Evolutionary conservation across 2,888 invertebrate genomes (phyloP).

Genomic region (Orthosia cruda): DNA sequence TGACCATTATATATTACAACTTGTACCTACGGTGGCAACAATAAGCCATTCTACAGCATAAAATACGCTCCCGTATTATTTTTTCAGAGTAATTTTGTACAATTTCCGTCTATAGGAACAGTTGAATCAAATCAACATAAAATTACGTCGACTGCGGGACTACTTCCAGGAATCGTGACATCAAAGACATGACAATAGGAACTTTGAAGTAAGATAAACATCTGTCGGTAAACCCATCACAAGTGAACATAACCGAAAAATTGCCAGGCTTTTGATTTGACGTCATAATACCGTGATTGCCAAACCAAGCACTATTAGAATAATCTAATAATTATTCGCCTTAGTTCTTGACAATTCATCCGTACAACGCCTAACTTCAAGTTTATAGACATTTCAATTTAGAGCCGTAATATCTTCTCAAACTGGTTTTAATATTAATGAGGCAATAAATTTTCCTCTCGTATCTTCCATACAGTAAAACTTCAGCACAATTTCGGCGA

Average conservation of each 20-base stretch:
- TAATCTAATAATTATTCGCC: slow-evolving; percentile 26
- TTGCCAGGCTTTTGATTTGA: slow-evolving; percentile 35
- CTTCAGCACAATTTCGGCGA: slow-evolving; percentile 41
- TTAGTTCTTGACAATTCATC: slow-evolving; percentile 23
- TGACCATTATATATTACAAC: not conserved
- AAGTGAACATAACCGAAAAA: slow-evolving; percentile 14
- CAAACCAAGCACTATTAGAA: slow-evolving; percentile 26
- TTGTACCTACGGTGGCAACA: not conserved
- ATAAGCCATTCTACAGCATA: not conserved
- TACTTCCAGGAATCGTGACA: slow-evolving; percentile 13
- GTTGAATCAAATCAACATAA: slow-evolving; percentile 24
- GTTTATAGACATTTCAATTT: slow-evolving; percentile 50
- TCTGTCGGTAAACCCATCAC: slow-evolving; percentile 4
- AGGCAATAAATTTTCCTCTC: slow-evolving; percentile 50
- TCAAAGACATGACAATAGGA: slow-evolving; percentile 27
- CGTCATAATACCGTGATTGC: slow-evolving; percentile 24
- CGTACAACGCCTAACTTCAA: slow-evolving; percentile 2
- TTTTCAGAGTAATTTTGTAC: not conserved
- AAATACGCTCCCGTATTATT: not conserved
- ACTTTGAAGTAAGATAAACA: slow-evolving; percentile 27
- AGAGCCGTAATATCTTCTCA: slow-evolving; percentile 25
- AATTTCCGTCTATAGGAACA: not conserved
- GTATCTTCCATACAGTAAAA: slow-evolving; percentile 51
- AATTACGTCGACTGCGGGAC: slow-evolving; percentile 21
- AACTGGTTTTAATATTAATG: slow-evolving; percentile 65